Evolutionary conservation across 1,140 invertebrate genomes (phyloP).

Genomic region (Trichonephila inaurata): DNA sequence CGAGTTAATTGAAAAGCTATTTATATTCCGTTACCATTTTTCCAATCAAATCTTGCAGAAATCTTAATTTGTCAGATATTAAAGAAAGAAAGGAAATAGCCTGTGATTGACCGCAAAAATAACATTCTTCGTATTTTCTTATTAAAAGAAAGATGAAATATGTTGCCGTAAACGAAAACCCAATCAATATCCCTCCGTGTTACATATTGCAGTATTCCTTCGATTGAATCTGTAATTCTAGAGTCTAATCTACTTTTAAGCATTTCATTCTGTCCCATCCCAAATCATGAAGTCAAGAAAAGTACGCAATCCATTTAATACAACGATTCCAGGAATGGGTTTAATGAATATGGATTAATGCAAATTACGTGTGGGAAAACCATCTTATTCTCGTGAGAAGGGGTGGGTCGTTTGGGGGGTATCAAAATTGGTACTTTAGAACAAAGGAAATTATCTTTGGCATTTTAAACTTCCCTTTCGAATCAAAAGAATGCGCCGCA

Average conservation of each 20-base stretch:
- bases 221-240: conserved; percentile 22
- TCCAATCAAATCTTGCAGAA: too few species aligned
- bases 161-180: not conserved
- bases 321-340: not conserved
- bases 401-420: not conserved
- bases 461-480: not conserved
- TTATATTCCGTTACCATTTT: too few species aligned
- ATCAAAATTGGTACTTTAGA: not conserved
- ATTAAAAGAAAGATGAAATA: too few species aligned
- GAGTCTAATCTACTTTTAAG: conserved; percentile 54
- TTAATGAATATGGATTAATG: conserved; percentile 75
- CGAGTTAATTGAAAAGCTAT: too few species aligned
- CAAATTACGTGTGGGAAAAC: conserved; percentile 67
- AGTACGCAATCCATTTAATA: conserved; percentile 50
- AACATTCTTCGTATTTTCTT: too few species aligned
- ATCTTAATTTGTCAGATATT: too few species aligned
- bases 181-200: not conserved
- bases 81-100: too few species aligned
- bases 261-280: conserved; percentile 49
- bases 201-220: not conserved
- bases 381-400: not conserved
- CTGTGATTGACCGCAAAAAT: too few species aligned
- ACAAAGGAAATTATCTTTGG: not conserved
- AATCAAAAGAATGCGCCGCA: not conserved
- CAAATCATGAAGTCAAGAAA: too few species aligned